These are phyloP conservation scores for Trichoplusia ni DNA, from an alignment of 1,140 invertebrate genomes.

Conservation along the genomic window DNA sequence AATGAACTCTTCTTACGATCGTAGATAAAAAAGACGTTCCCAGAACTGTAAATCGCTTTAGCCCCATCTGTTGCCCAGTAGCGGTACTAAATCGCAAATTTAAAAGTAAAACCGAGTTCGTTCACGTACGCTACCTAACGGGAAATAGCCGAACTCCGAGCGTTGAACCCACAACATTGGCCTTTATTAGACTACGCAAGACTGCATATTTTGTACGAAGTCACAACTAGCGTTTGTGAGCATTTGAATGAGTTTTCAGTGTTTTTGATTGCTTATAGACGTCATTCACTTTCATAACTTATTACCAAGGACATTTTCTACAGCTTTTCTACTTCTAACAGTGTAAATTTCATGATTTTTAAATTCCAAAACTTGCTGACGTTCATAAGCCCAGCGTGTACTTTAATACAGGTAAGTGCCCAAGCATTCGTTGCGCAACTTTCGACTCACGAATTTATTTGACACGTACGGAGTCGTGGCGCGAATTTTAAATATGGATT, in stretches of 20 bases:
- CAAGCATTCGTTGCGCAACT: slow-evolving; percentile 60
- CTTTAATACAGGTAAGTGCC: too few relatives aligned
- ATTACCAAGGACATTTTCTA: too few relatives aligned
- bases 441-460: slow-evolving; percentile 35
- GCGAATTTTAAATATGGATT: slow-evolving; percentile 74
- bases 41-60: slow-evolving; percentile 39
- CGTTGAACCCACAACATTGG: slow-evolving; percentile 69
- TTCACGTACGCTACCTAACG: slow-evolving; percentile 74
- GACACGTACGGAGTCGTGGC: slow-evolving; percentile 45
- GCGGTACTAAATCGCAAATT: slow-evolving; percentile 74
- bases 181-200: too few relatives aligned
- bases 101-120: slow-evolving; percentile 78
- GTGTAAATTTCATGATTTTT: too few relatives aligned
- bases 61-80: slow-evolving; percentile 68
- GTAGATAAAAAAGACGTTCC: background rate
- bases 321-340: too few relatives aligned
- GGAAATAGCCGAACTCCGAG: slow-evolving; percentile 70
- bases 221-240: too few relatives aligned
- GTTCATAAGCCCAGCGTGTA: too few relatives aligned
- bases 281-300: too few relatives aligned
- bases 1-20: background rate
- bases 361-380: too few relatives aligned
- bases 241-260: too few relatives aligned
- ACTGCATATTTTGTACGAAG: too few relatives aligned
- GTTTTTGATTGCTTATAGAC: too few relatives aligned